Evolutionary conservation across 2,888 invertebrate species (phyloP).

Genomic region (Amphipyra berbera): DNA sequence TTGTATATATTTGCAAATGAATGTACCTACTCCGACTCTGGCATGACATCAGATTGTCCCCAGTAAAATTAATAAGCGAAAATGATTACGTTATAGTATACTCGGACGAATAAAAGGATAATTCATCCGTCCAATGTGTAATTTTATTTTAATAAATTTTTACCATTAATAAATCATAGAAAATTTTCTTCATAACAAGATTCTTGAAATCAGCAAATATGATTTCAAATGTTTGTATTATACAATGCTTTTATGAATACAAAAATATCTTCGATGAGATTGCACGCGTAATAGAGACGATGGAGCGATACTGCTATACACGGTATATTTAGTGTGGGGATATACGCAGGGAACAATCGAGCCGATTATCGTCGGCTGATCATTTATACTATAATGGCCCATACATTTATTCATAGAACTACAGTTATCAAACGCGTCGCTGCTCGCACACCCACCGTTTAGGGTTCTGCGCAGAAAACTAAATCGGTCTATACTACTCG

Average conservation of each 20-base stretch:
- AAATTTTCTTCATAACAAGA: no score
- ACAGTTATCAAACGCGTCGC: conserved; percentile 38
- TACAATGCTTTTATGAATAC: no score
- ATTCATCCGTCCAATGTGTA: no score
- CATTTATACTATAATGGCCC: conserved; percentile 46
- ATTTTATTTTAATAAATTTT: no score
- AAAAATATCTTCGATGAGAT: conserved; percentile 3
- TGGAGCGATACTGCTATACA: not conserved
- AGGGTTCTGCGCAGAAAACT: conserved; percentile 28
- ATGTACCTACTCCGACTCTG: conserved; percentile 12
- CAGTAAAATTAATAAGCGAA: conserved; percentile 9
- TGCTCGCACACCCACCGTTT: conserved; percentile 46
- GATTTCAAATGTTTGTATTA: no score
- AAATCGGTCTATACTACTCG: conserved; percentile 15
- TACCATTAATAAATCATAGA: no score
- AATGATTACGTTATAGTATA: conserved; percentile 10
- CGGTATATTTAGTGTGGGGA: not conserved
- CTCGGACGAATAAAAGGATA: not conserved
- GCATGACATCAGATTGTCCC: conserved; percentile 15
- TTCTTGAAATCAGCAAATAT: no score
- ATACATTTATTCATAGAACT: conserved; percentile 50
- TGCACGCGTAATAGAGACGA: not conserved
- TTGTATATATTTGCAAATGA: conserved; percentile 13
- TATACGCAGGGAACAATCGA: conserved; percentile 35
- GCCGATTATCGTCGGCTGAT: conserved; percentile 44